phyloP scores from a whole-genome alignment of 1,140 invertebrate genomes.

The Megalopta genalis region DNA sequence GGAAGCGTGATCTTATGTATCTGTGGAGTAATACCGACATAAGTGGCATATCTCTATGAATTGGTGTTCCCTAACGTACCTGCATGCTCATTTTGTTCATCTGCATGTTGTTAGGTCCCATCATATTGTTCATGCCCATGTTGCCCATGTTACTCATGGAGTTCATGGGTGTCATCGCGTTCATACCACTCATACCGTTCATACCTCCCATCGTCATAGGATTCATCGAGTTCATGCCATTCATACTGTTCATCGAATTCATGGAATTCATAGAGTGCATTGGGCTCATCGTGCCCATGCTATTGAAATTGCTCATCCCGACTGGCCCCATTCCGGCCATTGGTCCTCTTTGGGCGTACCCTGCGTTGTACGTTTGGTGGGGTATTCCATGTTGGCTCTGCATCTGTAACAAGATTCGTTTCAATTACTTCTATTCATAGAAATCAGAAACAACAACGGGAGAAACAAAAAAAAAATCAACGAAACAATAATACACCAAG shows the following conservation, averaged over 20 bases:
- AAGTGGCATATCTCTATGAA: no score
- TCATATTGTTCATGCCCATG: constrained; percentile 84
- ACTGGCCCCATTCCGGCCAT: constrained; percentile 78
- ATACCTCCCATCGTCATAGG: constrained; percentile 83
- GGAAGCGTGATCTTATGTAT: no score
- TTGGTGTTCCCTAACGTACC: constrained; percentile 65
- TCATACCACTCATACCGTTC: constrained; percentile 74
- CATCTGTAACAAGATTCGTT: constrained; percentile 51
- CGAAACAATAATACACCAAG: no score
- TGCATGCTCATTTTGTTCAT: constrained; percentile 83
- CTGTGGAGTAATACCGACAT: no score
- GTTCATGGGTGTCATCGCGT: constrained; percentile 80
- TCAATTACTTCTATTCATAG: not conserved
- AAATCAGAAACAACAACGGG: not conserved
- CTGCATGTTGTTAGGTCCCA: constrained; percentile 81
- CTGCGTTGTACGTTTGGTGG: constrained; percentile 78
- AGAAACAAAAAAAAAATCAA: not conserved
- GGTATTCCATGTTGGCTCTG: constrained; percentile 78
- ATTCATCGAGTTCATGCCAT: constrained; percentile 78
- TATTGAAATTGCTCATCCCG: constrained; percentile 72
- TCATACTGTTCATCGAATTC: constrained; percentile 80
- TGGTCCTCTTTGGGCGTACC: constrained; percentile 80
- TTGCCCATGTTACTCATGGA: constrained; percentile 85
- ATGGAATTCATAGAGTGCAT: constrained; percentile 75
- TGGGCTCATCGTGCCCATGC: constrained; percentile 79